phyloP scores from a whole-genome alignment of 2,888 invertebrate genomes.

The Abrostola triplasia region DNA sequence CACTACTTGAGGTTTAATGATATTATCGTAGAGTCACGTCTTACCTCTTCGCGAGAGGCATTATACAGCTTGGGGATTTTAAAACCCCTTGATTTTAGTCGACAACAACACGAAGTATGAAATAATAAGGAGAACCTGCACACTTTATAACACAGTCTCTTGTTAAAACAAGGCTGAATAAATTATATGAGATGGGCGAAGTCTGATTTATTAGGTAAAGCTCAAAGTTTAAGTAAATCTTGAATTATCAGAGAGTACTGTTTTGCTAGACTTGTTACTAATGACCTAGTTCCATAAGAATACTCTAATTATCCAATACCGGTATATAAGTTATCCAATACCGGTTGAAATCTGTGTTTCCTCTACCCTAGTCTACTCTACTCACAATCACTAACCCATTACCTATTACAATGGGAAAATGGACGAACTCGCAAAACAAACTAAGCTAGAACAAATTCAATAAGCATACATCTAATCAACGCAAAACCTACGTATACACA shows the following conservation, averaged over 20 bases:
- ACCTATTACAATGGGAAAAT: neutral
- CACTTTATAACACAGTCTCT: neutral
- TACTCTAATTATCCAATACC: no score
- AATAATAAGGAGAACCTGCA: neutral
- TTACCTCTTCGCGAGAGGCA: conserved; percentile 30
- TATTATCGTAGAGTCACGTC: conserved; percentile 39
- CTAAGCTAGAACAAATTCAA: neutral
- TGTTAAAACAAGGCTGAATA: no score
- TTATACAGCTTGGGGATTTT: conserved; percentile 16
- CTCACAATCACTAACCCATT: neutral
- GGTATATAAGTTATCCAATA: no score
- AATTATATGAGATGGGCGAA: no score
- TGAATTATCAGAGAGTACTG: no score
- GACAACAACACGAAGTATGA: conserved; percentile 11
- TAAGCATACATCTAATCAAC: neutral
- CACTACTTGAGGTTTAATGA: conserved; percentile 24
- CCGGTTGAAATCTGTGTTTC: no score
- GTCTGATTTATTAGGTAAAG: no score
- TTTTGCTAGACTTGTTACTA: no score
- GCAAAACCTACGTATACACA: neutral
- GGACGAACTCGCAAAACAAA: neutral
- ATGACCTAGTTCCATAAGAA: no score
- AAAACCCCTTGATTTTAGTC: conserved; percentile 7
- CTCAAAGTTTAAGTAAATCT: no score
- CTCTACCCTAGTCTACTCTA: neutral